Conservation (phyloP, 2,797 vertebrate genomes). For the Tangara arthus region DNA sequence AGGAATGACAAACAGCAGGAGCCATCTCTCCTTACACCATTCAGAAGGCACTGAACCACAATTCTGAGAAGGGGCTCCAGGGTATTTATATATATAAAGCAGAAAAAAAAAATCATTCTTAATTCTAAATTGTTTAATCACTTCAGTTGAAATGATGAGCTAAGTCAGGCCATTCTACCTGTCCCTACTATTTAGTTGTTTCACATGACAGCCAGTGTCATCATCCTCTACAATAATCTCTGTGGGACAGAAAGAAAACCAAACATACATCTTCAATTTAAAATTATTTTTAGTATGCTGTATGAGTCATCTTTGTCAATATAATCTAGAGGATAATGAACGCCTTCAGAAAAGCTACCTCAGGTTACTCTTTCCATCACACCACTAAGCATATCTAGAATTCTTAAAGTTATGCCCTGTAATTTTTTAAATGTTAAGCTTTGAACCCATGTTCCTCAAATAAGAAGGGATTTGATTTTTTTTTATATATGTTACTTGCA, state of each 20-base stretch:
- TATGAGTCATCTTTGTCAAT: constrained; percentile 30
- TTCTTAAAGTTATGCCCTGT: background rate
- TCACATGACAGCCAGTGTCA: background rate
- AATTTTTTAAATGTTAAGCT: background rate
- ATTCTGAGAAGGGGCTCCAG: background rate
- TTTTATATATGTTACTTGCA: background rate
- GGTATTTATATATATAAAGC: background rate
- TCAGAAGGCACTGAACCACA: background rate
- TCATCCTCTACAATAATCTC: background rate
- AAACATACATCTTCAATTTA: background rate
- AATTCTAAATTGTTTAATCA: background rate
- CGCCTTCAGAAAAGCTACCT: constrained; percentile 43
- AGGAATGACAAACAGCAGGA: background rate
- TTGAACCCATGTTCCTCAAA: background rate
- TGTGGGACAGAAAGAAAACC: background rate
- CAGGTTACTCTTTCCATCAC: background rate
- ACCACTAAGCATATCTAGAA: background rate
- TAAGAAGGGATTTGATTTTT: constrained; percentile 11
- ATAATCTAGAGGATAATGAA: constrained; percentile 74
- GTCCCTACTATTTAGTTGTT: background rate
- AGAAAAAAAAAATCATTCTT: background rate
- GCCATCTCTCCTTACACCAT: background rate
- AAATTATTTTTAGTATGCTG: constrained; percentile 15
- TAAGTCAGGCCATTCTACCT: background rate
- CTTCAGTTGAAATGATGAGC: background rate